A percentile compares a stretch with the other conserved stretches of the same genome.
Conservation (phyloP, 2,888 invertebrate genomes). For the Agrotis clavis region DNA sequence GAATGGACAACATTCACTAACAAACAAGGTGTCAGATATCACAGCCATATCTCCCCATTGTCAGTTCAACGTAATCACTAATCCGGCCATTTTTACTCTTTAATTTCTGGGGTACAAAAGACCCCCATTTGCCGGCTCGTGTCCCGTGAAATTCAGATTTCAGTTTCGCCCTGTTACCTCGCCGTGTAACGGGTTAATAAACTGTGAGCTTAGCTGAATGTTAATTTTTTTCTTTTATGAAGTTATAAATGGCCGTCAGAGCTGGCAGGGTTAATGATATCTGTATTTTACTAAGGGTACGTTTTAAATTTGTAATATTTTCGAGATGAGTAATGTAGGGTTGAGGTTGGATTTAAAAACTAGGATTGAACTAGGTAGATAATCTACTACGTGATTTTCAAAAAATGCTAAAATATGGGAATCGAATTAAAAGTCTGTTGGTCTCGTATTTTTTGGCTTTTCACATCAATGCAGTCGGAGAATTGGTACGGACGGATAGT, state of each 20-base stretch:
- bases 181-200: conserved; percentile 70
- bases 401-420: conserved; percentile 17
- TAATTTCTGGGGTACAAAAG: conserved; percentile 65
- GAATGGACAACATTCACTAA: neutral
- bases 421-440: neutral
- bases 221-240: conserved; percentile 57
- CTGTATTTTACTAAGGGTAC: conserved; percentile 38
- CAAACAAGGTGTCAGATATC: conserved; percentile 32
- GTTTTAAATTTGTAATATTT: conserved; percentile 34
- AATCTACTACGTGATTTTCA: conserved; percentile 6
- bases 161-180: conserved; percentile 73
- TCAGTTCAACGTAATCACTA: conserved; percentile 61
- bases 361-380: conserved; percentile 2
- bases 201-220: conserved; percentile 65
- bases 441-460: neutral
- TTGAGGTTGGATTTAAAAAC: conserved; percentile 27
- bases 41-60: conserved; percentile 32
- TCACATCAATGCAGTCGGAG: too few species aligned
- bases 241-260: conserved; percentile 42
- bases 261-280: conserved; percentile 49
- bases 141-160: conserved; percentile 74
- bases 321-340: conserved; percentile 6
- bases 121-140: conserved; percentile 69
- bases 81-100: conserved; percentile 69
- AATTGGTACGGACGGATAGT: too few species aligned